Base-by-base conservation (phyloP, 2,888 invertebrate genomes). In the Tenthredo scrophulariae region DNA sequence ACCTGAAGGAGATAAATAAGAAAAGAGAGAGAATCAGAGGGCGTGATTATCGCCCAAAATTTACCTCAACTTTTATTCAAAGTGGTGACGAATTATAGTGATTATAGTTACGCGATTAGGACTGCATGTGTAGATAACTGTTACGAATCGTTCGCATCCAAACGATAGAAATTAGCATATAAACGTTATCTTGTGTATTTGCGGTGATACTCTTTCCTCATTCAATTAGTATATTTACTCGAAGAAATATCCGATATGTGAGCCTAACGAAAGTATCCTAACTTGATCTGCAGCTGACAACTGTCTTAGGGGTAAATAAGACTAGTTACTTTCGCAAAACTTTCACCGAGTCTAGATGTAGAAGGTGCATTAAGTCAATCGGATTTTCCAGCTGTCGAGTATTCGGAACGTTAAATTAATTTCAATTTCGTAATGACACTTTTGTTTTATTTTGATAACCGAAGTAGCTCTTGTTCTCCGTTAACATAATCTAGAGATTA, bases 321-420 rank as follows among this genome's bases (percentile, higher is more conserved):
- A 43, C 72, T 74, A 43, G 72, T 74, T 74, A 74, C 72, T 74
- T 74, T 43, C 72, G 43, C 22, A 26, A 74, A 74, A 74, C 40
- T 74, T 43, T 74, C 22, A 43, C 72, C 43, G 22, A 74, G 72
- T 74, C 1, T 70, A 70, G 29, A 15, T 15, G n/a, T 50, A 13
- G 77, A 22, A 50, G 50, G 46, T 77, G n/a, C 1, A 43, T 74
- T 74, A 26, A 74, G 43, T 74, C 15, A 40, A 74, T 74, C 43
- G 43, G 43, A 43, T 74, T 13, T 43, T 74, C 6, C 7, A 22
- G 10, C 72, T 13, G 43, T 10, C 0, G 10, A 22, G 72, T 43
- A 74, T 74, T 43, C 29, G 10, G 22, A 43, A 22, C 10, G 43
- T 26, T 74, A 40, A 43, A 43, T 40, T 22, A 43, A 22, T 43